Evolutionary conservation across 30 jellyfish, hydroid and myxozoan genomes (phyloP).

Genomic region (Mastigias papua): DNA sequence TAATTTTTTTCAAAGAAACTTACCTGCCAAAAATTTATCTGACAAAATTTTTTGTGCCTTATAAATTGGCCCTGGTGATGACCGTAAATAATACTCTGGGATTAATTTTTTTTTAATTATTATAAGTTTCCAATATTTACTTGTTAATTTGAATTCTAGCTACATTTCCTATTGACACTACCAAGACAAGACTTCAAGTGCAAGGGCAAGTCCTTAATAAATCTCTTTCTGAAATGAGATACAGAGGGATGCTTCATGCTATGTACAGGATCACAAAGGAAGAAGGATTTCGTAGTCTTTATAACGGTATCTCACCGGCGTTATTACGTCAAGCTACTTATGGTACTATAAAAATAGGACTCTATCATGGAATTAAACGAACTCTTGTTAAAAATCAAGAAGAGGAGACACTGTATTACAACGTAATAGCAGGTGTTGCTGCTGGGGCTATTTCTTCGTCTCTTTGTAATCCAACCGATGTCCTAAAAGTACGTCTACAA

Average conservation of each 20-base stretch:
- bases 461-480: constrained; percentile 97
- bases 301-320: constrained; percentile 95
- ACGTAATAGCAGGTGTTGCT: constrained; percentile 83
- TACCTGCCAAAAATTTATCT: too few species aligned
- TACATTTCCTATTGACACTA: constrained; percentile 95
- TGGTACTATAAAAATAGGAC: constrained; percentile 96
- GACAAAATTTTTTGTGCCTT: too few species aligned
- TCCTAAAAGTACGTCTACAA: constrained; percentile 89
- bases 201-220: constrained; percentile 93
- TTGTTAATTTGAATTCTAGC: too few species aligned
- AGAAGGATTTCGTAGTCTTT: constrained; percentile 85
- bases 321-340: constrained; percentile 95
- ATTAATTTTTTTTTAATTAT: too few species aligned
- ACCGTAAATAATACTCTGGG: too few species aligned
- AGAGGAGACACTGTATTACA: constrained; percentile 83
- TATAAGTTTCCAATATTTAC: too few species aligned
- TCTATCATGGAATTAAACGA: constrained; percentile 90
- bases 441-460: constrained; percentile 96
- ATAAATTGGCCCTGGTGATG: too few species aligned
- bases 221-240: constrained; percentile 75
- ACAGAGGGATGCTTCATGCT: constrained; percentile 99
- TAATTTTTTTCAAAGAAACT: too few species aligned
- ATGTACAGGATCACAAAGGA: constrained; percentile 79
- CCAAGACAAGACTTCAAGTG: constrained; percentile 95
- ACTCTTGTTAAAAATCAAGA: constrained; percentile 68